phyloP scores from a whole-genome alignment of 1,140 invertebrate genomes.

The Drosophila arawakana region DNA sequence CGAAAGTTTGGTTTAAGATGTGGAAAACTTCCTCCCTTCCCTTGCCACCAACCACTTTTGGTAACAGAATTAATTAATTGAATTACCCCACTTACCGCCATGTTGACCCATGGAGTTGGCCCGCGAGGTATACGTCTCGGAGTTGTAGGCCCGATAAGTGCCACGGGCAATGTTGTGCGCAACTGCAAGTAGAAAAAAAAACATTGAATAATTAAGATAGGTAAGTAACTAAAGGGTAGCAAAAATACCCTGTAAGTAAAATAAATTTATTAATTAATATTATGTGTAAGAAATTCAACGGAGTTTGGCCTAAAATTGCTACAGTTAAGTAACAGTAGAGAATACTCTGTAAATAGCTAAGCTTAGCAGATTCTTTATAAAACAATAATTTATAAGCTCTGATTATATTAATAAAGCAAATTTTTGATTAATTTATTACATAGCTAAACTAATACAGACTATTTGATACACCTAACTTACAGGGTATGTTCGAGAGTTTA shows the following conservation, averaged over 20 bases:
- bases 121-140: constrained; percentile 50
- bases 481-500: constrained; percentile 1
- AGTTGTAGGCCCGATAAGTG: constrained; percentile 54
- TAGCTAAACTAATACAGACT: no score
- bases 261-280: no score
- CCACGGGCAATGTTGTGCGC: constrained; percentile 55
- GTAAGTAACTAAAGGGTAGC: background rate
- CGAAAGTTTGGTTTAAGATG: background rate
- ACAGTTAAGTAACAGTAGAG: no score
- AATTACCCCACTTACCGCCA: constrained; percentile 55
- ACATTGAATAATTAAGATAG: background rate
- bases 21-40: background rate
- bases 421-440: no score
- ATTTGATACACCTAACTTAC: background rate
- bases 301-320: no score
- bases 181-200: constrained; percentile 49
- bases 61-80: constrained; percentile 44
- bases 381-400: no score
- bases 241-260: background rate
- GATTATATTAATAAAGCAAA: no score
- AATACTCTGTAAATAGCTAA: no score
- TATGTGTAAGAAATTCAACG: no score
- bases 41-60: constrained; percentile 1
- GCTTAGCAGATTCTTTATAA: no score
- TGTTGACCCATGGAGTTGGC: constrained; percentile 43